phyloP scores from a whole-genome alignment of 2,113 vertebrate genomes.

The Chaenocephalus aceratus region DNA sequence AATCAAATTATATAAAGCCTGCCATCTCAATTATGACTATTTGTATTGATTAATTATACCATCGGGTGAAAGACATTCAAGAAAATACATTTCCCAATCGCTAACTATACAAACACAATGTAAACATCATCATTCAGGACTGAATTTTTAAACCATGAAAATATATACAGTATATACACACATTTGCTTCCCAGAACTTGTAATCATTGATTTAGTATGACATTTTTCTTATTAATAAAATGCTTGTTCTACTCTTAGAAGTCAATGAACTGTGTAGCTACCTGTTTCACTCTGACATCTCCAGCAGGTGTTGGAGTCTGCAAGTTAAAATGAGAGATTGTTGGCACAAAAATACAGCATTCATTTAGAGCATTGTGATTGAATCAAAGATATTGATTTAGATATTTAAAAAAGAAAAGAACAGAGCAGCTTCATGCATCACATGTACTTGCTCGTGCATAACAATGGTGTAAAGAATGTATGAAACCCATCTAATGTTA shows the following conservation, averaged over 20 bases:
- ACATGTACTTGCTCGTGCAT: background rate
- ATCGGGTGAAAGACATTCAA: background rate
- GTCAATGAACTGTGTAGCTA: conserved; percentile 59
- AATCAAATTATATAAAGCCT: background rate
- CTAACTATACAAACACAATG: background rate
- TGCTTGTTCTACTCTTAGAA: background rate
- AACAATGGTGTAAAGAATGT: background rate
- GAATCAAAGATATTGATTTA: background rate
- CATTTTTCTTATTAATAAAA: background rate
- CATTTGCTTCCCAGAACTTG: background rate
- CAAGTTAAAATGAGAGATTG: conserved; percentile 67
- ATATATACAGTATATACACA: no score
- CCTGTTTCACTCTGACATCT: conserved; percentile 85
- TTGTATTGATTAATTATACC: background rate
- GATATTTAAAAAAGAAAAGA: background rate
- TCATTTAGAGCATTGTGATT: background rate
- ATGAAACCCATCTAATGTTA: background rate
- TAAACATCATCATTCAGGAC: background rate
- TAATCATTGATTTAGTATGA: background rate
- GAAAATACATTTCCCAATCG: background rate
- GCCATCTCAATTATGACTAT: background rate
- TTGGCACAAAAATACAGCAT: conserved; percentile 37
- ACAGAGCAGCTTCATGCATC: background rate
- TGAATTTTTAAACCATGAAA: no score
- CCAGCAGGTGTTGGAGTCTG: conserved; percentile 84